Evolutionary conservation across 1,140 invertebrate genomes (phyloP).

Genomic region (Cotesia typhae): DNA sequence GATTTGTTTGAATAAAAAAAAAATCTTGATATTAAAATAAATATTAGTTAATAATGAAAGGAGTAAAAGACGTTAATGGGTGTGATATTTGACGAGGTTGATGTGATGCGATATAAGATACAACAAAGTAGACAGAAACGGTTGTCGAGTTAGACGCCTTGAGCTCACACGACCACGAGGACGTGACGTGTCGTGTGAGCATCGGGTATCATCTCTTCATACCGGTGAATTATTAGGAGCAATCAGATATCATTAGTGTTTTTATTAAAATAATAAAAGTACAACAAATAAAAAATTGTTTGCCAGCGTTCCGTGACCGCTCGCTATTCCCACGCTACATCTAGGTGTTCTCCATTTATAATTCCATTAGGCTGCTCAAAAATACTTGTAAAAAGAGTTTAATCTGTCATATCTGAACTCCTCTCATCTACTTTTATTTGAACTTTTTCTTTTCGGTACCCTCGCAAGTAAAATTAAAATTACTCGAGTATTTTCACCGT

Average conservation of each 20-base stretch:
- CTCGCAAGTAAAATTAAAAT: too few relatives aligned
- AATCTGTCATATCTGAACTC: background rate
- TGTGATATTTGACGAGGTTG: slow-evolving; percentile 42
- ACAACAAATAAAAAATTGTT: slow-evolving; percentile 39
- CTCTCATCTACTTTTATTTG: too few relatives aligned
- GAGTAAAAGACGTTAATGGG: slow-evolving; percentile 20
- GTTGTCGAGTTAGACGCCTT: slow-evolving; percentile 39
- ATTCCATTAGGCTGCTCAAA: slow-evolving; percentile 1
- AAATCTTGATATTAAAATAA: too few relatives aligned
- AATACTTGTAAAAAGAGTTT: background rate
- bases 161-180: slow-evolving; percentile 45
- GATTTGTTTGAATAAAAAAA: too few relatives aligned
- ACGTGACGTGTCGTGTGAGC: slow-evolving; percentile 41
- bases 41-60: too few relatives aligned
- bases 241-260: slow-evolving; percentile 64
- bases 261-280: slow-evolving; percentile 41
- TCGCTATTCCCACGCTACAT: slow-evolving; percentile 52
- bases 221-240: slow-evolving; percentile 51
- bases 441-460: too few relatives aligned
- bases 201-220: slow-evolving; percentile 55
- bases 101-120: slow-evolving; percentile 42
- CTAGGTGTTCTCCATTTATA: slow-evolving; percentile 27
- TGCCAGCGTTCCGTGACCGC: slow-evolving; percentile 46
- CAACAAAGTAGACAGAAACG: slow-evolving; percentile 44
- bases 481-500: too few relatives aligned